A percentile compares a stretch with the other conserved stretches of the same genome.
These are phyloP conservation scores for Manis javanica DNA, from an alignment of 2,797 vertebrate species.

Conservation along the genomic window DNA sequence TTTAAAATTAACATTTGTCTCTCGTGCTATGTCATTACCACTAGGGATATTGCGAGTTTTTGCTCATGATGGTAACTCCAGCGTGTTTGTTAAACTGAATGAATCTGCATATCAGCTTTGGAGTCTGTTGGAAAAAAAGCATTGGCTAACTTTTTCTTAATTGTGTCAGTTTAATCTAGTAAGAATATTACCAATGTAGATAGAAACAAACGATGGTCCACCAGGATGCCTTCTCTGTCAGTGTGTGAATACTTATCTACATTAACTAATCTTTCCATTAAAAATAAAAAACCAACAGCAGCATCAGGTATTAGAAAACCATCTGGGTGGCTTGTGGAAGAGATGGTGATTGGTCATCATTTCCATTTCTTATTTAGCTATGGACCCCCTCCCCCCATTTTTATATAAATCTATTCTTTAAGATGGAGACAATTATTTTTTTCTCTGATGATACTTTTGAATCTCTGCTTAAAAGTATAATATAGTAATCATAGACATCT, in stretches of 20 bases:
- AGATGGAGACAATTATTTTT: not conserved
- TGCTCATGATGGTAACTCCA: not conserved
- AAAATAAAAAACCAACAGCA: not conserved
- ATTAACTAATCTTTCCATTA: not conserved
- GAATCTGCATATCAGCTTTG: not conserved
- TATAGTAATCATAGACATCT: not conserved
- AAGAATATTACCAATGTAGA: conserved; percentile 14
- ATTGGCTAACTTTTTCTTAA: conserved; percentile 28
- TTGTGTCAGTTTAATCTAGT: not conserved
- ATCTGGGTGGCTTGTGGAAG: not conserved
- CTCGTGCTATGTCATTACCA: not conserved
- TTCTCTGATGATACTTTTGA: not conserved
- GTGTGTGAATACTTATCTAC: not conserved
- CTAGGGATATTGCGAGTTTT: not conserved
- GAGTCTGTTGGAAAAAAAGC: not conserved
- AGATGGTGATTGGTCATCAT: not conserved
- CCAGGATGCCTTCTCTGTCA: not conserved
- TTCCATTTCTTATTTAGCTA: not conserved
- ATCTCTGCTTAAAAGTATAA: conserved; percentile 1
- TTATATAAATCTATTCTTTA: not conserved
- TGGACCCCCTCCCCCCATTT: not conserved
- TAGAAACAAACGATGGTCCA: not conserved
- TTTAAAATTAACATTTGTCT: conserved; percentile 47
- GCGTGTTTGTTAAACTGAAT: conserved; percentile 1
- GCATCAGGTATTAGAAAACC: not conserved